Conservation (phyloP, 1,140 invertebrate species). For the Diorhabda sublineata region DNA sequence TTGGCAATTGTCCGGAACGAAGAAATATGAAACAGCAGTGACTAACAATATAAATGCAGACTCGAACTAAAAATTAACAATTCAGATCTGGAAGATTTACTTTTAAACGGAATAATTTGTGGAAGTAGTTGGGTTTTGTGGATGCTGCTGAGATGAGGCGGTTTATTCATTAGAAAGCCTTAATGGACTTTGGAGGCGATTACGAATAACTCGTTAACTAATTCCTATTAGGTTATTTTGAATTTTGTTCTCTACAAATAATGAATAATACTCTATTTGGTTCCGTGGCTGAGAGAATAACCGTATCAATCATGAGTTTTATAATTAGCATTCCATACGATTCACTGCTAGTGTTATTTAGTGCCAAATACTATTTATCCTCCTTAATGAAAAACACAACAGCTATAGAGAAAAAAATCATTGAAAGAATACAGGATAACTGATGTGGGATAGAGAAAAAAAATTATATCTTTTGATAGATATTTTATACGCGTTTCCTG, state of each 20-base stretch:
- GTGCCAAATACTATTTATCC: no score
- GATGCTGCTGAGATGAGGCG: neutral
- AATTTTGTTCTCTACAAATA: neutral
- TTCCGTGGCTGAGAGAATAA: no score
- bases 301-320: no score
- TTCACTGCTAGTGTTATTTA: no score
- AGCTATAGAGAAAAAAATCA: no score
- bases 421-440: no score
- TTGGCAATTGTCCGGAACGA: neutral
- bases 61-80: conserved; percentile 5
- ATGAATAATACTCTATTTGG: neutral
- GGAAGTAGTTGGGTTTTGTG: conserved; percentile 4
- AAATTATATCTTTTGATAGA: no score
- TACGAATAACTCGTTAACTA: neutral
- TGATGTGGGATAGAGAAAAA: no score
- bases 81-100: conserved; percentile 5
- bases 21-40: conserved; percentile 7
- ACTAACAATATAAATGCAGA: conserved; percentile 1
- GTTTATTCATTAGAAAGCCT: neutral
- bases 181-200: neutral
- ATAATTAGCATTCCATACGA: no score
- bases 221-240: neutral
- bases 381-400: no score
- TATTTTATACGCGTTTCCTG: no score
- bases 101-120: conserved; percentile 6